Base-by-base conservation (phyloP, 2,797 vertebrate species). In the Cheirogaleus major region DNA sequence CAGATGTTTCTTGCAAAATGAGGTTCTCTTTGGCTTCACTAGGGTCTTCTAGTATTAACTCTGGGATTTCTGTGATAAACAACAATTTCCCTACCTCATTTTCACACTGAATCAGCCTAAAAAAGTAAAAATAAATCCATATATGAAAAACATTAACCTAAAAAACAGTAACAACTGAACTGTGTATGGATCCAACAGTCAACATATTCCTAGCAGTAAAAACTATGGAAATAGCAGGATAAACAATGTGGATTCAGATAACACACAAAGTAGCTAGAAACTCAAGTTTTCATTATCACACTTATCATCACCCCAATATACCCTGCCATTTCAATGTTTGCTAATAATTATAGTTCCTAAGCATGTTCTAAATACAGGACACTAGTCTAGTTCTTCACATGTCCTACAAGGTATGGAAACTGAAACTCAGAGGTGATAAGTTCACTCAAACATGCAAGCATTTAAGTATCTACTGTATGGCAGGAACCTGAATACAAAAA, bases 21-120 rank as follows among this genome's bases (percentile, higher is more conserved):
- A 99, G 99, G 25, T 98, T 99, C 97, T 99, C 99, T 98, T 99
- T 99, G 98, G 98, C 99, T 98, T 99, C 99, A 97, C 98, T 99
- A 25, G 99, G 99, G 96, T 99, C 99, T 93, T 99, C 99, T 45
- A 99, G 98, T 95, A 99, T 99, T 95, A 99, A 98, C 98, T 99
- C 99, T 0, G 99, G 99, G 96, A 99, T 99, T 98, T 99, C 99
- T 0, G 99, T 99, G 98, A 99, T 96, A 99, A 99, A 99, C 96
- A 99, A 86, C 84, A 99, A 99, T 98, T 99, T 99, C 89, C 99
- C 99, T 69, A 99, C 99, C 61, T 99, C 99, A 87, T 98, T 99
- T 95, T 98, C 98, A 99, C 99, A 99, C 97, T 99, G 99, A 98
- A 99, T 99, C 97, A 99, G 98, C 97, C 99, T 99, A 98, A 80